Evolutionary conservation across 2,888 invertebrate species (phyloP).

Genomic region (Noctua janthina): DNA sequence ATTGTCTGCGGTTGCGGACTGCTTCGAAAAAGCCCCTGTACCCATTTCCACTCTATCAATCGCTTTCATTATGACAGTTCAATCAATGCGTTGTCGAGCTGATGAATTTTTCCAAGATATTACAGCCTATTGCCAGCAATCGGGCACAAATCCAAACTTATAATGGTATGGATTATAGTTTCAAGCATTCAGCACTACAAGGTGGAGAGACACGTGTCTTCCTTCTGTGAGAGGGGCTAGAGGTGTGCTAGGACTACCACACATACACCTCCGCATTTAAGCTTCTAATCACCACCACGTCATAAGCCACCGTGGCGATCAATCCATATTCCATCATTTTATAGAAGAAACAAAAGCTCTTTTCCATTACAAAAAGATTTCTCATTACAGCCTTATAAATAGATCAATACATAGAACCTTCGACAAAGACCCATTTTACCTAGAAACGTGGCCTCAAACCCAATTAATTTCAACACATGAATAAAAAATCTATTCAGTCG

Average conservation of each 20-base stretch:
- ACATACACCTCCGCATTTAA: not conserved
- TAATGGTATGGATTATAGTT: not conserved
- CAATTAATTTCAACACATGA: constrained; percentile 39
- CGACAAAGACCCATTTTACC: constrained; percentile 1
- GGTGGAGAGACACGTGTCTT: not conserved
- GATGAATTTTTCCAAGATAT: not conserved
- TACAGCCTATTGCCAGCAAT: no score
- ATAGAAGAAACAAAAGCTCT: not conserved
- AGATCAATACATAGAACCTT: not conserved
- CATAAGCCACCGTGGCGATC: not conserved
- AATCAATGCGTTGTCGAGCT: not conserved
- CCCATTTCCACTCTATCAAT: no score
- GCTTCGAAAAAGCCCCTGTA: no score
- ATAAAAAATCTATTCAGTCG: constrained; percentile 32
- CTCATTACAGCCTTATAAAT: not conserved
- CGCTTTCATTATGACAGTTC: no score
- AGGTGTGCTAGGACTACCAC: not conserved
- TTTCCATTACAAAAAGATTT: not conserved
- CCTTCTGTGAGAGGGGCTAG: not conserved
- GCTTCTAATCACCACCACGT: not conserved
- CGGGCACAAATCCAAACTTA: no score
- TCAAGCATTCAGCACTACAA: no score
- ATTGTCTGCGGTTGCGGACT: not conserved
- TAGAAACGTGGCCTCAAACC: constrained; percentile 5
- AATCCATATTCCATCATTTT: not conserved